Evolutionary conservation across 2,888 invertebrate genomes (phyloP).

Genomic region (Drosophila cognata): DNA sequence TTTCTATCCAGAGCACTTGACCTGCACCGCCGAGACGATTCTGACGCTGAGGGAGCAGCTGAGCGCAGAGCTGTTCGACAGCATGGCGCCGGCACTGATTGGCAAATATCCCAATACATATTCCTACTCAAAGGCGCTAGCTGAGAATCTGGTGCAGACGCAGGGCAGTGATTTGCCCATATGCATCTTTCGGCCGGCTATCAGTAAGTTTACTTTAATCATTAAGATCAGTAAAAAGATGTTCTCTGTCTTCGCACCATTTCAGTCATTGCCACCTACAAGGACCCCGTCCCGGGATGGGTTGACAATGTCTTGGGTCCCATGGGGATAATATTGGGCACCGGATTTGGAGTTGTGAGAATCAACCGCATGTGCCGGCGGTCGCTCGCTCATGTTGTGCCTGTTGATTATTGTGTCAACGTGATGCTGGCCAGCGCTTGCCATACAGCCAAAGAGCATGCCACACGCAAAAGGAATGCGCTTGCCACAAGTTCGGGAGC

Average conservation of each 20-base stretch:
- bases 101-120: slow-evolving; percentile 88
- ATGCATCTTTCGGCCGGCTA: slow-evolving; percentile 89
- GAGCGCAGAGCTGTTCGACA: slow-evolving; percentile 82
- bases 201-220: slow-evolving; percentile 85
- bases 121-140: slow-evolving; percentile 90
- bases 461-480: slow-evolving; percentile 13
- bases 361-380: slow-evolving; percentile 77
- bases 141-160: slow-evolving; percentile 87
- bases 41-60: slow-evolving; percentile 78
- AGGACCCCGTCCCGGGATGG: slow-evolving; percentile 88
- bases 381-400: slow-evolving; percentile 84
- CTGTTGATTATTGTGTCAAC: slow-evolving; percentile 85
- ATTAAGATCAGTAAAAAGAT: background rate
- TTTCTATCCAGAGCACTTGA: slow-evolving; percentile 82
- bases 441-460: slow-evolving; percentile 80
- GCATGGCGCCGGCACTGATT: slow-evolving; percentile 73
- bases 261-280: slow-evolving; percentile 82
- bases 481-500: slow-evolving; percentile 23
- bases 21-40: slow-evolving; percentile 82
- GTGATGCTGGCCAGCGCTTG: slow-evolving; percentile 85
- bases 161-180: slow-evolving; percentile 87
- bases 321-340: slow-evolving; percentile 85
- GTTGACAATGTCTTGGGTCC: slow-evolving; percentile 89
- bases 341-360: slow-evolving; percentile 87
- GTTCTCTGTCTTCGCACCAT: no score